Evolutionary conservation across 2,888 invertebrate species (phyloP).

Genomic region (Erynnis tages): DNA sequence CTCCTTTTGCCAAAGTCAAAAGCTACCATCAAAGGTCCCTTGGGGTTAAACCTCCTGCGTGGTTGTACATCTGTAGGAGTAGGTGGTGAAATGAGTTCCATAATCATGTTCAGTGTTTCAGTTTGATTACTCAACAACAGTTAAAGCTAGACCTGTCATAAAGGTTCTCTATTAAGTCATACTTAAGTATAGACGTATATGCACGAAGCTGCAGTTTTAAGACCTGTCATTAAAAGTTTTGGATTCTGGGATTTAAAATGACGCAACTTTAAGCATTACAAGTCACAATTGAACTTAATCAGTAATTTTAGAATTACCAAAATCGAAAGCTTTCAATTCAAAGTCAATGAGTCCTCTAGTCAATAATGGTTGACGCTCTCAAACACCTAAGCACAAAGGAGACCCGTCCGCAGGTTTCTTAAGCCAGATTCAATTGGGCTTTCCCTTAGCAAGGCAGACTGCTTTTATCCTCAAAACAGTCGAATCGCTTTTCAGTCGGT

Average conservation of each 20-base stretch:
- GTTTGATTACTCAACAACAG: conserved; percentile 14
- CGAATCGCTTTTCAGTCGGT: conserved; percentile 37
- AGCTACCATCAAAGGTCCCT: conserved; percentile 60
- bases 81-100: conserved; percentile 15
- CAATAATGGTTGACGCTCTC: conserved; percentile 26
- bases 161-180: conserved; percentile 2
- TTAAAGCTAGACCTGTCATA: conserved; percentile 25
- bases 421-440: conserved; percentile 49
- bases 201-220: not conserved
- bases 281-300: not conserved
- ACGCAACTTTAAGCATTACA: not conserved
- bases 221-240: conserved; percentile 25
- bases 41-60: conserved; percentile 59
- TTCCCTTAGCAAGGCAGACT: conserved; percentile 40
- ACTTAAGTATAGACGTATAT: no score
- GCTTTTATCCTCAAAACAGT: conserved; percentile 39
- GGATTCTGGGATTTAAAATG: not conserved
- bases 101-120: conserved; percentile 23
- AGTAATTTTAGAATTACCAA: not conserved
- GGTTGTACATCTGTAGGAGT: conserved; percentile 46
- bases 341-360: conserved; percentile 12
- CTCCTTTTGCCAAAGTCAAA: conserved; percentile 67
- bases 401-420: conserved; percentile 29
- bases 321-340: conserved; percentile 29
- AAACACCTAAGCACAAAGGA: conserved; percentile 29